These are phyloP conservation scores for Drosophila pseudotakahashii DNA, from an alignment of 2,888 invertebrate species.

Conservation along the genomic window DNA sequence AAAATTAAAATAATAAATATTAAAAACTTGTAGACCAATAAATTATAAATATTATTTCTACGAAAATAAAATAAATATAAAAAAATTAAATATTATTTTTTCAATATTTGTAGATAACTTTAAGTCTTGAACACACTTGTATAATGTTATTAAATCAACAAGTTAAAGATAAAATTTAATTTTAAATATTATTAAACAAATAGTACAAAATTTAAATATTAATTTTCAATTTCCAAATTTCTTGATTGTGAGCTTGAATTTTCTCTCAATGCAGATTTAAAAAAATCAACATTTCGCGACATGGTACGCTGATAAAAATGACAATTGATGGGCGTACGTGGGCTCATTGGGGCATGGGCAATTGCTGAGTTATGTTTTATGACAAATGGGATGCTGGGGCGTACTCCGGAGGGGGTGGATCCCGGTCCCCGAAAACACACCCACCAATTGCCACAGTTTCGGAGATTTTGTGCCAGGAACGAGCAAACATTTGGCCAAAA, in stretches of 20 bases:
- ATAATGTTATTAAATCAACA: no score
- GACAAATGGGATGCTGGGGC: conserved; percentile 64
- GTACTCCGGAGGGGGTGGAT: conserved; percentile 1
- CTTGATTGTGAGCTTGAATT: not conserved
- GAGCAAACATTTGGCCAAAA: not conserved
- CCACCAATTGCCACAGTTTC: conserved; percentile 26
- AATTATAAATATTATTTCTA: not conserved
- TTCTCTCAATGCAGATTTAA: conserved; percentile 3
- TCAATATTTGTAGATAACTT: no score
- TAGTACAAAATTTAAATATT: no score
- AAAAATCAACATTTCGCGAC: conserved; percentile 59
- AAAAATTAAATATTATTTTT: not conserved
- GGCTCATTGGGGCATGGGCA: conserved; percentile 75
- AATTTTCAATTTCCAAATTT: no score
- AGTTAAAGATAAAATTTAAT: no score
- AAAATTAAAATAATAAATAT: no score
- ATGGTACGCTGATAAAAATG: conserved; percentile 74
- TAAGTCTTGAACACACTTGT: no score
- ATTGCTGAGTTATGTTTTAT: conserved; percentile 79
- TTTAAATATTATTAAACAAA: no score
- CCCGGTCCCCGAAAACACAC: not conserved
- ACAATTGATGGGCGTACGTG: conserved; percentile 79
- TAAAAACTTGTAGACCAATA: no score
- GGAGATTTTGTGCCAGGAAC: not conserved
- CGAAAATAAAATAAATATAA: not conserved